Evolutionary conservation across 2,888 invertebrate genomes (phyloP).

Genomic region (Drosophila lacicola): DNA sequence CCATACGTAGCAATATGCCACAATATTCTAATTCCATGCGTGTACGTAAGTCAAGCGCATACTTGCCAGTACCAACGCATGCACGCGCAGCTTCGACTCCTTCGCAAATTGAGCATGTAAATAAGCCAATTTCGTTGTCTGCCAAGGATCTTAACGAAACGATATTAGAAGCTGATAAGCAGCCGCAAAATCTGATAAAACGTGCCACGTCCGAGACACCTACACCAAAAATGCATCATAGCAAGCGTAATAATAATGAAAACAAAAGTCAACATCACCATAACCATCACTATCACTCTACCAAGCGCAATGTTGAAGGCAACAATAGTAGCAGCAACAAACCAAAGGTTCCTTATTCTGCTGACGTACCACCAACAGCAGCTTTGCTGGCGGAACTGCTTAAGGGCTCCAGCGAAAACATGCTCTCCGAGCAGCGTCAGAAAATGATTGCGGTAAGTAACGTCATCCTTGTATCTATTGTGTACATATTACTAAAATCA

Average conservation of each 20-base stretch:
- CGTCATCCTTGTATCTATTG: not conserved
- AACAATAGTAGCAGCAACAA: slow-evolving; percentile 38
- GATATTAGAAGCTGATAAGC: slow-evolving; percentile 40
- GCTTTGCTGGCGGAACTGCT: slow-evolving; percentile 91
- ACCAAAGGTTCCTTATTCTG: slow-evolving; percentile 48
- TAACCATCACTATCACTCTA: slow-evolving; percentile 55
- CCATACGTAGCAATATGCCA: slow-evolving; percentile 67
- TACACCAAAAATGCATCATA: slow-evolving; percentile 73
- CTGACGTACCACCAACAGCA: slow-evolving; percentile 85
- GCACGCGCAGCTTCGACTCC: slow-evolving; percentile 85
- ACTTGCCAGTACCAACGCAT: slow-evolving; percentile 84
- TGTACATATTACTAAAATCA: not conserved
- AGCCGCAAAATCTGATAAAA: slow-evolving; percentile 72
- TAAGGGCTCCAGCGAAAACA: slow-evolving; percentile 91
- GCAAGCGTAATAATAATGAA: slow-evolving; percentile 82
- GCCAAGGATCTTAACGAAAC: slow-evolving; percentile 62
- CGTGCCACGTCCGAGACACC: slow-evolving; percentile 83
- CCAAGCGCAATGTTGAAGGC: slow-evolving; percentile 81
- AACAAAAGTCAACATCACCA: slow-evolving; percentile 46
- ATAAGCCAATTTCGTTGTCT: slow-evolving; percentile 49
- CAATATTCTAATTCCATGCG: slow-evolving; percentile 84
- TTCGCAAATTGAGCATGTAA: slow-evolving; percentile 83
- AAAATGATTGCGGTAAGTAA: slow-evolving; percentile 84
- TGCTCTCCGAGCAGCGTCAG: slow-evolving; percentile 87
- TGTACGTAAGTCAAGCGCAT: slow-evolving; percentile 81